phyloP scores from a whole-genome alignment of 23 tunicate species.

The Botrylloides violaceus region DNA sequence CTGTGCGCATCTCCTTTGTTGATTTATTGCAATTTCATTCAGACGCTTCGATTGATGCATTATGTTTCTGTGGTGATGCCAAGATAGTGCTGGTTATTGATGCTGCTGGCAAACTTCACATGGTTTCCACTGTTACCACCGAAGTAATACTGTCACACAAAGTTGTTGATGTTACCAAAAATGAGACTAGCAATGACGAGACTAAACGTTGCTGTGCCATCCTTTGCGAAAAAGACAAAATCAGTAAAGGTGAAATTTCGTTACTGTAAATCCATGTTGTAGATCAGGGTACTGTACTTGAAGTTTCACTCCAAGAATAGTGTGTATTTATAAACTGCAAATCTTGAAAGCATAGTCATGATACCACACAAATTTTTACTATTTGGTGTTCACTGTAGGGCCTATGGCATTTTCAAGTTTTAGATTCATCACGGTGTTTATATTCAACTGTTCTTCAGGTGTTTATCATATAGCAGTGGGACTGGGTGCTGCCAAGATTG shows the following conservation, averaged over 20 bases:
- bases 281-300: too few relatives aligned
- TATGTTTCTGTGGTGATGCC: slow-evolving; percentile 47
- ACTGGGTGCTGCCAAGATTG: background rate
- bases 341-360: too few relatives aligned
- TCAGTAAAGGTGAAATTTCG: background rate
- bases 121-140: slow-evolving; percentile 9
- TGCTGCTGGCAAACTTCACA: slow-evolving; percentile 26
- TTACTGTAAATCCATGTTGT: too few relatives aligned
- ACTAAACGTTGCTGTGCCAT: background rate
- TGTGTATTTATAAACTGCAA: too few relatives aligned
- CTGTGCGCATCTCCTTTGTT: too few relatives aligned
- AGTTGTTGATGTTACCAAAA: background rate
- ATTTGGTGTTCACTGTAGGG: too few relatives aligned
- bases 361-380: too few relatives aligned
- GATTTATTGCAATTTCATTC: background rate
- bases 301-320: too few relatives aligned
- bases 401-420: too few relatives aligned
- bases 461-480: slow-evolving; percentile 6
- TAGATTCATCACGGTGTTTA: too few relatives aligned
- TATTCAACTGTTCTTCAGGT: too few relatives aligned
- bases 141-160: slow-evolving; percentile 20
- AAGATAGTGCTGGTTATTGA: slow-evolving; percentile 26
- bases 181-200: background rate
- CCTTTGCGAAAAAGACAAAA: background rate
- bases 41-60: slow-evolving; percentile 19